A percentile compares a stretch with the other conserved stretches of the same genome.
These are phyloP conservation scores for Hypotaenidia philippensis DNA, from an alignment of 2,797 vertebrate genomes.

Conservation along the genomic window DNA sequence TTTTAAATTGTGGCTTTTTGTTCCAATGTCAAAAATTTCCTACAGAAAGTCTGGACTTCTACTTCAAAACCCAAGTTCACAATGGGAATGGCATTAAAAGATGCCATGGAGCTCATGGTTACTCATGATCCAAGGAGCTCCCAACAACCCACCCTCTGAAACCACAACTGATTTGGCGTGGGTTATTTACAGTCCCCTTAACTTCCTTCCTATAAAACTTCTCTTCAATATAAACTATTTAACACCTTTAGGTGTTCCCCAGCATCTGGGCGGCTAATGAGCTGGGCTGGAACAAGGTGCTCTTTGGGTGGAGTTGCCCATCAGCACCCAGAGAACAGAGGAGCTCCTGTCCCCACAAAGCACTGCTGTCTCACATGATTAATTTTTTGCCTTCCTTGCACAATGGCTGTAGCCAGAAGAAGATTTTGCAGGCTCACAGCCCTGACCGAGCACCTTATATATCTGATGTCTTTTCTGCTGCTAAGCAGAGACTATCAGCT, in stretches of 20 bases:
- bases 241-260: neutral
- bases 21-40: neutral
- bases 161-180: fast-evolving
- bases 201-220: neutral
- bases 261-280: neutral
- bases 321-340: neutral
- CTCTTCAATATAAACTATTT: neutral
- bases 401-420: neutral
- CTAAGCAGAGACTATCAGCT: neutral
- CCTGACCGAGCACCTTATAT: neutral
- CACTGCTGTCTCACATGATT: fast-evolving
- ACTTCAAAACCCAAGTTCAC: neutral
- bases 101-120: neutral
- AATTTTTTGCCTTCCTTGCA: neutral
- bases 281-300: neutral
- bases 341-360: neutral
- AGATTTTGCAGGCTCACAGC: neutral
- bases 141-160: neutral
- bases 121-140: neutral
- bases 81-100: fast-evolving
- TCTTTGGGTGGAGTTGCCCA: neutral
- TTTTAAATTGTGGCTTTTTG: neutral
- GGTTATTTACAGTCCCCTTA: neutral
- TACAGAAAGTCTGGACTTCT: neutral
- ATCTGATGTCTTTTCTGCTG: neutral